Conservation (phyloP, 2,888 invertebrate species). For the Ophraella communa region DNA sequence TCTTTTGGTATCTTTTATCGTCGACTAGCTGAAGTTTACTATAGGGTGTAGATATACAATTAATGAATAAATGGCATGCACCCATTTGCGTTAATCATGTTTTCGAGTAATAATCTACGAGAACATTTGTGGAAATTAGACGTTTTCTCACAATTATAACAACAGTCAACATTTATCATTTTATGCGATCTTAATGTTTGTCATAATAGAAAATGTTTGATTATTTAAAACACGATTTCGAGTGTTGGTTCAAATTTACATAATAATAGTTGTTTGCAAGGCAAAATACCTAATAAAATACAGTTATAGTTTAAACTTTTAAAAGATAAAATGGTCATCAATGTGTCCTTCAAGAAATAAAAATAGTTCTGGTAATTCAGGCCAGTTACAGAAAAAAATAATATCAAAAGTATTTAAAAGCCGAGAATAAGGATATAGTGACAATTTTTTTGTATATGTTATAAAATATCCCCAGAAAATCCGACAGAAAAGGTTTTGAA, state of each 20-base stretch:
- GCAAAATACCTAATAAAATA: no score
- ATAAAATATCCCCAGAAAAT: no score
- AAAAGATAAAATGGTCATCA: no score
- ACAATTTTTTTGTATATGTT: no score
- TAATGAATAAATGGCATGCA: slow-evolving; percentile 34
- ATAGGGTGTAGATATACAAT: slow-evolving; percentile 13
- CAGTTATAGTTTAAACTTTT: no score
- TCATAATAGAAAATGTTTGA: slow-evolving; percentile 31
- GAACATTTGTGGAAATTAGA: slow-evolving; percentile 37
- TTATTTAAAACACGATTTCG: slow-evolving; percentile 15
- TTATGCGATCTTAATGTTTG: slow-evolving; percentile 30
- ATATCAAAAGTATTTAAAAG: no score
- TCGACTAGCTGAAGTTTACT: background rate
- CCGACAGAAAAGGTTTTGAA: no score
- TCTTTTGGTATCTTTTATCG: slow-evolving; percentile 19
- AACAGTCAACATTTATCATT: slow-evolving; percentile 32
- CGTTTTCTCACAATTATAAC: slow-evolving; percentile 38
- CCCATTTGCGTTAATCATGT: slow-evolving; percentile 38
- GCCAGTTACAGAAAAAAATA: no score
- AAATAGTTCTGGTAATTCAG: no score
- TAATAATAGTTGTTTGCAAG: no score
- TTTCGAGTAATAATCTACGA: slow-evolving; percentile 37
- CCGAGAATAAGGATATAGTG: no score
- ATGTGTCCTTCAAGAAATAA: no score
- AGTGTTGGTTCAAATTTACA: background rate